These are phyloP conservation scores for Heliconius erato DNA, from an alignment of 2,888 invertebrate genomes.

Conservation along the genomic window DNA sequence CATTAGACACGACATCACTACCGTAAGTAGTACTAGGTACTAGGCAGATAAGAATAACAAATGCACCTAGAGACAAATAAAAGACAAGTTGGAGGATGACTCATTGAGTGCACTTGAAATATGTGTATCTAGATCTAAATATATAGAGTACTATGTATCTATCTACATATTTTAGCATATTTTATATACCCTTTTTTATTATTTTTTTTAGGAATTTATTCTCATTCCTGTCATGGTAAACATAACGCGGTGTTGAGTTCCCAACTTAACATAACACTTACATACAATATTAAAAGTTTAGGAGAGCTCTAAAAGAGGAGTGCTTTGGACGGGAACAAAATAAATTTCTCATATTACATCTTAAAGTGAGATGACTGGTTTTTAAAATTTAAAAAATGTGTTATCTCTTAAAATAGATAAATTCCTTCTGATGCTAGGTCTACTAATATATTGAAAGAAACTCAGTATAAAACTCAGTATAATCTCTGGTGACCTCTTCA, in stretches of 20 bases:
- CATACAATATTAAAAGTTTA: too few species aligned
- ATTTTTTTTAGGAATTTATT: background rate
- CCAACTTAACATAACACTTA: background rate
- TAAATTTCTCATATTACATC: too few species aligned
- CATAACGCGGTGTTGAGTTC: background rate
- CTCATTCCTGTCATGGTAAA: background rate
- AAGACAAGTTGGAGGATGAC: constrained; percentile 14
- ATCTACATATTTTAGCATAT: background rate
- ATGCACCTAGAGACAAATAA: constrained; percentile 8
- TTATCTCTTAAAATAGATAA: too few species aligned
- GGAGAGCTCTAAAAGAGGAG: too few species aligned
- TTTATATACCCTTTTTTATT: background rate
- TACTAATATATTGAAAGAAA: background rate
- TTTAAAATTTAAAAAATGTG: too few species aligned
- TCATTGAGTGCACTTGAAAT: constrained; percentile 8
- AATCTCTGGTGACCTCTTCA: too few species aligned
- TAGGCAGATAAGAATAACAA: constrained; percentile 23
- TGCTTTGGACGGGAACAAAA: too few species aligned
- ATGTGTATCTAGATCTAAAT: constrained; percentile 18
- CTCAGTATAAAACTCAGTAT: background rate
- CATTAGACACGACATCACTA: background rate
- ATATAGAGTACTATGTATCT: background rate
- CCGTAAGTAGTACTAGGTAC: background rate
- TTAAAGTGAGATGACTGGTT: too few species aligned
- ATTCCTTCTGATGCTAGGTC: background rate